Evolutionary conservation across 2,113 vertebrate species (phyloP), one percentile per base, ranked within the genome.

Genomic region (Myotis lucifugus): DNA sequence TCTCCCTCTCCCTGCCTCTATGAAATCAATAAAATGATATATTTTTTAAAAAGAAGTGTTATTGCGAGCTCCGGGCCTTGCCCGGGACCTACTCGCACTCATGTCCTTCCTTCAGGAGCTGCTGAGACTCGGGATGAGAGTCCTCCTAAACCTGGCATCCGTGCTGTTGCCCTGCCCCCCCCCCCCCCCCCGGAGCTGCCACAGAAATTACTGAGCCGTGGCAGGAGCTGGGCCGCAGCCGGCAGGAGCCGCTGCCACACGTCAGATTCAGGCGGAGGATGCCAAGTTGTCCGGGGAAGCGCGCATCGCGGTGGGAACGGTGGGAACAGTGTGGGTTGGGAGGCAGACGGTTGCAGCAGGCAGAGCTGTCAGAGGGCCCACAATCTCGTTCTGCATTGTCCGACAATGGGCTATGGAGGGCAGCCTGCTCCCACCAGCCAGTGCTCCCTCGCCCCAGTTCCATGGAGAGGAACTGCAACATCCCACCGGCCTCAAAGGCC

Each of bases 241-340:
- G n/a, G 37, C 37, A 25, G 59, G 59, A 61, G 59, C 59, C 25
- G 10, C 59, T 0, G 4, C 32, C 27, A 32, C 37, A 21, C 25
- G 61, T 29, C 52, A 54, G 76, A 54, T 11, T 88, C 48, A 15
- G 69, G 61, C 29, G 34, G 67, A n/a, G 46, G 42, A 23, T 1
- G 17, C 21, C 27, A 48, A 34, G 37, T 27, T 76, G 61, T 78
- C 85, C 1, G 6, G 40, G 88, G 77, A 92, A 72, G 25, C 1
- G 1, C 17, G 4, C 0, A 8, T n/a, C 5, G 23, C 1, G 0
- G 12, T 18, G 1, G 52, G 32, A 84, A 46, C 3, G 25, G 37
- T 18, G 1, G 52, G 32, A 84, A 46, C 3, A 19, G 37, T 2
- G 3, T 52, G 27, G 74, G 46, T 18, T 29, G 90, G 72, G 77